Evolutionary conservation across 2,888 invertebrate genomes (phyloP), one percentile per base, ranked within the genome.

Genomic region (Sinodicranocentrus sp.): DNA sequence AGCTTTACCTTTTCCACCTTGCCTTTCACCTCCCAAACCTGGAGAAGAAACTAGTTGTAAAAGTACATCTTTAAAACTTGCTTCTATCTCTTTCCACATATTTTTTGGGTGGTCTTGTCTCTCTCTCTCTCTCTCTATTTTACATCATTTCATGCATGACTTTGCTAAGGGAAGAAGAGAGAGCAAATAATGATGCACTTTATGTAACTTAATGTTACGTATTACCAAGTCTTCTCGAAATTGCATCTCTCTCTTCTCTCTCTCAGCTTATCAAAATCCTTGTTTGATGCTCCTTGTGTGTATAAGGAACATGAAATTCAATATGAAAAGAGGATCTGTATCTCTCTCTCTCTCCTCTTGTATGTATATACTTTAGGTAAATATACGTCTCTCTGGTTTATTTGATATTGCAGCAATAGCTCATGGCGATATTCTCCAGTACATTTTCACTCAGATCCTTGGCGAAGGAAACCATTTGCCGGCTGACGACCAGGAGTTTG

Each of bases 401-500:
- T 65, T 80, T 65, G 17, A 54, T 59, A 43, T 57, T 73, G 44
- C 83, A 89, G 89, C 85, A 54, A 87, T 89, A 25, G 89, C 89
- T 48, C 89, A 89, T 21, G 88, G 89, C 8, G 89, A 89, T 77
- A 87, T 89, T 71, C 84, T 89, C 8, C 89, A 89, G 63, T 89
- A 89, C 82, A 68, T 89, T 39, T 89, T 89, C 80, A 87, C 85
- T 39, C 80, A 88, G 65, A 73, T 89, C 39, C 86, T 89, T 75
- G 89, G 89, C 19, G 88, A 89, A 71, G 86, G 86, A 17, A 82
- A 79, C 33, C 75, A 82, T 28, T 87, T 89, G 70, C 87, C 88
- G 2, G 54, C 75, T 23, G 84, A 88, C 61, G 89, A 89, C 80
- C 70, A 73, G 39, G 78, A 88, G 43, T 89, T 89, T 85, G 87